Percentiles rank a stretch among this genome's conserved stretches.
Evolutionary conservation across 1,140 invertebrate species (phyloP).

Genomic region (Harpegnathos saltator): DNA sequence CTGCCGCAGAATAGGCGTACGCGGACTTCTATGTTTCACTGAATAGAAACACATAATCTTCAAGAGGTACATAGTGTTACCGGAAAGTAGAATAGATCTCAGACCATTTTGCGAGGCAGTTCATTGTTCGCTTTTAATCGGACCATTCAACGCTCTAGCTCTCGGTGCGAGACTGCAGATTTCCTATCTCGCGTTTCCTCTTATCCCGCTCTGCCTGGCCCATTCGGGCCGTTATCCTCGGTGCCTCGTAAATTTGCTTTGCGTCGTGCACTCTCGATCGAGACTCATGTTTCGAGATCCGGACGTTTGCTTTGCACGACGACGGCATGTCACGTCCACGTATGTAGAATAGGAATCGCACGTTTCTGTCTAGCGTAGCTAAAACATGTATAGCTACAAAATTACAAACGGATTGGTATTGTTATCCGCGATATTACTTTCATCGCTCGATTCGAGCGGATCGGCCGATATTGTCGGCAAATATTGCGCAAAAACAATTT

Average conservation of each 20-base stretch:
- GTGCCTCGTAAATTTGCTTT: constrained; percentile 73
- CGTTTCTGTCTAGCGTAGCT: too few species aligned
- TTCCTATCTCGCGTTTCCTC: constrained; percentile 22
- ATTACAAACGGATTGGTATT: neutral
- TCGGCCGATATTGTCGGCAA: neutral
- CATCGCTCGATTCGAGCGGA: neutral
- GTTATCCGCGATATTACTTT: neutral
- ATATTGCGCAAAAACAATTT: constrained; percentile 27
- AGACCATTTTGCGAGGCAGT: constrained; percentile 43
- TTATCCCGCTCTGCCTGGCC: neutral
- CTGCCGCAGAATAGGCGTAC: neutral
- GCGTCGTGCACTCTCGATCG: constrained; percentile 51
- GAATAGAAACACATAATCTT: constrained; percentile 21
- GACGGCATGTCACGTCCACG: neutral
- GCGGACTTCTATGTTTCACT: neutral
- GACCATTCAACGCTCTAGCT: constrained; percentile 72
- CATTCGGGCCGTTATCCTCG: constrained; percentile 25
- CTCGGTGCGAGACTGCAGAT: constrained; percentile 35
- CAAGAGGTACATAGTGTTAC: constrained; percentile 7
- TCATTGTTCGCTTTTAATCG: constrained; percentile 79
- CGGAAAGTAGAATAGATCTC: constrained; percentile 39
- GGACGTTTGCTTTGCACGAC: constrained; percentile 37
- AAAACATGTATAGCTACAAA: neutral
- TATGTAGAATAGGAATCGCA: neutral
- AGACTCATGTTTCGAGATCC: constrained; percentile 49